These are phyloP conservation scores for Microcaecilia unicolor DNA, from an alignment of 2,797 vertebrate genomes.

Conservation along the genomic window DNA sequence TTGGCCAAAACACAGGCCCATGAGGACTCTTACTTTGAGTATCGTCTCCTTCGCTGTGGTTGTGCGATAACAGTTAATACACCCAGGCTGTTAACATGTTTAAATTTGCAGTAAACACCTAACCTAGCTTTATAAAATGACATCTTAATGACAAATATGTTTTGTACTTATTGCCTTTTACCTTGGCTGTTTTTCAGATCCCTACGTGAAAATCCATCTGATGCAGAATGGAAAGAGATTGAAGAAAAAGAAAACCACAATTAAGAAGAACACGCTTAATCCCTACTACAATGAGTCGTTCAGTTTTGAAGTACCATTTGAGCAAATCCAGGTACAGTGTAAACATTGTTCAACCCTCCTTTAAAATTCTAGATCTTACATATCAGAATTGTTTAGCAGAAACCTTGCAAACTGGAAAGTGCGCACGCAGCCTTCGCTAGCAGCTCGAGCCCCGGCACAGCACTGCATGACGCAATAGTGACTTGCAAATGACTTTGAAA, in stretches of 20 bases:
- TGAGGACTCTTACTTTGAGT: too few relatives aligned
- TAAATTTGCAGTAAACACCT: too few relatives aligned
- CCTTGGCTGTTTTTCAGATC: slow-evolving; percentile 73
- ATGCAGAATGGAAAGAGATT: slow-evolving; percentile 98
- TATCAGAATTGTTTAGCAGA: slow-evolving; percentile 28
- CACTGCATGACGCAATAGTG: slow-evolving; percentile 16
- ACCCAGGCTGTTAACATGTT: too few relatives aligned
- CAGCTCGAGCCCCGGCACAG: slow-evolving; percentile 21
- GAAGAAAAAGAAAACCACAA: slow-evolving; percentile 99
- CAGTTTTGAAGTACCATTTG: slow-evolving; percentile 98
- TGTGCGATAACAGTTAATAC: too few relatives aligned
- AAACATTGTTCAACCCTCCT: slow-evolving; percentile 19
- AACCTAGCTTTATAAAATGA: slow-evolving; percentile 5
- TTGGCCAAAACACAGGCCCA: too few relatives aligned
- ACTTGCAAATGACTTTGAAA: slow-evolving; percentile 32
- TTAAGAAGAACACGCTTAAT: slow-evolving; percentile 99
- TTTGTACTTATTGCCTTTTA: too few relatives aligned
- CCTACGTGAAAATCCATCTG: slow-evolving; percentile 97
- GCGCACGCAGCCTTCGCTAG: slow-evolving; percentile 31
- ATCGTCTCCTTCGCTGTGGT: too few relatives aligned
- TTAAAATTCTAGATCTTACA: slow-evolving; percentile 19
- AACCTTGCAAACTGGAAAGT: slow-evolving; percentile 23
- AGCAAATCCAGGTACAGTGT: slow-evolving; percentile 94
- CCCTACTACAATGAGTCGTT: slow-evolving; percentile 99
- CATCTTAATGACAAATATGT: too few relatives aligned